Base-by-base conservation (phyloP, 2,113 vertebrate species). In the Toxostoma redivivum region DNA sequence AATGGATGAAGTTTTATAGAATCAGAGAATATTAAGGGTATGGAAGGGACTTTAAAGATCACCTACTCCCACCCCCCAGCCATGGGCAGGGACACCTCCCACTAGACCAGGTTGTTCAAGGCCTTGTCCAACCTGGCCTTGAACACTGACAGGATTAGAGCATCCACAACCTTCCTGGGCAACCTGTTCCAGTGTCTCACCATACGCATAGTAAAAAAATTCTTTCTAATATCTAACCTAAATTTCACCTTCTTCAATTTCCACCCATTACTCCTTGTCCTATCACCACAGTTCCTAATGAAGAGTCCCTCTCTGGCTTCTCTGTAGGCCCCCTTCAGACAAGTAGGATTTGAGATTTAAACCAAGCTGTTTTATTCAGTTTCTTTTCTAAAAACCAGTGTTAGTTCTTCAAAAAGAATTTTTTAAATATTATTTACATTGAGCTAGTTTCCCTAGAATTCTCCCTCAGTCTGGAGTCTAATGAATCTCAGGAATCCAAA, bases 201-300 rank as follows among this genome's bases (percentile, higher is more conserved):
- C 17, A 58, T 1, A 1, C 10, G 27, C 44, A 6, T 0, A 51
- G 11, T 8, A 45, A 60, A 37, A 67, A 37, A 66, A 7, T 22
- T 22, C 17, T 44, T 77, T 19, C 9, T 44, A 37, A 38, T 60
- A 7, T 38, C 38, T n/a, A 69, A 86, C 18, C 17, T 33, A 44
- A 69, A 69, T 45, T 69, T 45, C 3, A 13, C 15, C 22, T 60
- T 14, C 60, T 60, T 9, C 33, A 78, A 18, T 60, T 51, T 61
- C 27, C 9, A 60, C 5, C 9, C 17, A 15, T 58, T 35, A 42
- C 9, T 42, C 31, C 27, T 51, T 44, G 33, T 60, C 53, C 27
- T 23, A 31, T 2, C 33, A 27, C 17, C 22, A 33, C 53, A 60
- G 11, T 8, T 60, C 12, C 45, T 60, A 37, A 67, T 0, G 0